Evolutionary conservation across 1,140 invertebrate species (phyloP), one percentile per base, ranked within the genome.

Genomic region (Frieseomelitta varia): DNA sequence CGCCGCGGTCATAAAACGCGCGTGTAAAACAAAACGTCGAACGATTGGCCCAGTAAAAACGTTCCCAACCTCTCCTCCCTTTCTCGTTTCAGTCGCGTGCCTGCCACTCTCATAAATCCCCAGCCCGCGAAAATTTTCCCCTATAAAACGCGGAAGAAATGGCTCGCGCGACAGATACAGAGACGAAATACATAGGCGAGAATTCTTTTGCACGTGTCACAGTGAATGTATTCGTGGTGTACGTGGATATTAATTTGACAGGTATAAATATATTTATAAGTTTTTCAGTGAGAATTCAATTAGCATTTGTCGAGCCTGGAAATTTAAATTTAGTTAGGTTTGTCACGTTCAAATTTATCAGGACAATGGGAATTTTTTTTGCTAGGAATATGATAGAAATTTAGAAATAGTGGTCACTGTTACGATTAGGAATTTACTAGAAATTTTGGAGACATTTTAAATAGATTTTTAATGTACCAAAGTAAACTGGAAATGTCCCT

Each of bases 1-100:
- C n/a, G 30, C 12, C 27, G 24, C 39, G 58, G 24, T n/a, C n/a
- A 19, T 53, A 65, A 78, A 78, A 78, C 76, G n/a, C 61, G 61
- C n/a, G 58, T 67, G 58, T 67, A 30, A 65, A 78, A 53, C 61
- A 65, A 78, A 78, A 78, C 76, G 61, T 53, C 76, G 17, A 47
- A 11, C 61, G 76, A 78, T 78, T 53, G 76, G 17, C 19, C 4
- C 47, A 53, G 61, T 27, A 67, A 65, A 67, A 65, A 51, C 47
- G 39, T 72, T 6, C 63, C 63, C 17, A 27, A n/a, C n/a, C n/a
- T 6, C n/a, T 8, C 24, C 39, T 47, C 39, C 39, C 39, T 47
- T 47, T 47, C 39, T 47, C 24, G 17, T 73, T 30, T 12, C 51
- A 30, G n/a, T 73, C 10, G 71, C 17, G n/a, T 58, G 58, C 21